A percentile compares a stretch with the other conserved stretches of the same genome.
phyloP scores from a whole-genome alignment of 1,140 invertebrate species.

The Myzus persicae region DNA sequence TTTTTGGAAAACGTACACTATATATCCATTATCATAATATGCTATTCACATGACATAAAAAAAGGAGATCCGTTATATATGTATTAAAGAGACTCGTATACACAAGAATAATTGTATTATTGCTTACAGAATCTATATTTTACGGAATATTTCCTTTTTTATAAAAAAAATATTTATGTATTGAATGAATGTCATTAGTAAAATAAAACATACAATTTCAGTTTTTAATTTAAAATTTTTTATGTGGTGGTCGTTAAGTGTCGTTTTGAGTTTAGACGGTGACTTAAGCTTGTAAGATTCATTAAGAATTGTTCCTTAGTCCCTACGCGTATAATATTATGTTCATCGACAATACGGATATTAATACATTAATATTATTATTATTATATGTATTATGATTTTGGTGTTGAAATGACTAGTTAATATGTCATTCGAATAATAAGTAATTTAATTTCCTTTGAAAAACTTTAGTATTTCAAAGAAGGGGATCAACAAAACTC shows the following conservation, averaged over 20 bases:
- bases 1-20: background rate
- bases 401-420: background rate
- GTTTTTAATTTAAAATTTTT: too few relatives aligned
- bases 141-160: background rate
- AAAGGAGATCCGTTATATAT: background rate
- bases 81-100: background rate
- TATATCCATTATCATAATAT: background rate
- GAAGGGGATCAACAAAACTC: conserved; percentile 11
- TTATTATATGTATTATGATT: background rate
- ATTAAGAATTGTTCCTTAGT: background rate
- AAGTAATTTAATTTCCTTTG: conserved; percentile 3
- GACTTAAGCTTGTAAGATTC: background rate
- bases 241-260: background rate
- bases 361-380: background rate
- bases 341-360: background rate
- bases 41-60: background rate
- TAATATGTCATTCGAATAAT: background rate
- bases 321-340: background rate
- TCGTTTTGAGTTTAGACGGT: background rate
- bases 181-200: background rate
- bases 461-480: conserved; percentile 3
- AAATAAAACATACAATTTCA: background rate
- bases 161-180: background rate
- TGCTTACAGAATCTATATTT: background rate
- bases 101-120: background rate